These are phyloP conservation scores for Himalopsyche anomala DNA, from an alignment of 2,888 invertebrate genomes.

Conservation along the genomic window DNA sequence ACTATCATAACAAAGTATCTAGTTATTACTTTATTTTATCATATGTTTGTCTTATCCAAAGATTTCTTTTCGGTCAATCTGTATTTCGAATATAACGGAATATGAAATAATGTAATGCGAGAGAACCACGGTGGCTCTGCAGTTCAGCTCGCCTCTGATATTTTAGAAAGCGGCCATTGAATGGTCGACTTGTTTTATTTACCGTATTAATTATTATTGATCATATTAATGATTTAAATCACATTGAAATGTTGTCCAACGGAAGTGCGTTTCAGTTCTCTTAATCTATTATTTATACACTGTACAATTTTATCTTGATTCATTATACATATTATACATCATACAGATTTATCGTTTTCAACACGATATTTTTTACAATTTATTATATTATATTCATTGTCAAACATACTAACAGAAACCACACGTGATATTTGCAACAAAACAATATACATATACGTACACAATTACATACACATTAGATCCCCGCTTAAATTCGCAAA, in stretches of 20 bases:
- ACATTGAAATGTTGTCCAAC: constrained; percentile 14
- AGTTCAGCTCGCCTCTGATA: constrained; percentile 9
- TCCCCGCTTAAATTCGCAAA: no score
- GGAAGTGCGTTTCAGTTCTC: constrained; percentile 31
- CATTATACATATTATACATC: no score
- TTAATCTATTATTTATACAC: not conserved
- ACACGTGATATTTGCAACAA: no score
- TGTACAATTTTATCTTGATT: not conserved
- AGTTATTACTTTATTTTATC: no score
- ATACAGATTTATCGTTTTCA: no score
- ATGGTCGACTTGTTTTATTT: constrained; percentile 45
- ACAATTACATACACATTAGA: no score
- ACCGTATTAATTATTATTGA: constrained; percentile 49
- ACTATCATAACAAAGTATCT: no score
- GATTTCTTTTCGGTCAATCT: constrained; percentile 12
- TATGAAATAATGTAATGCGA: constrained; percentile 25
- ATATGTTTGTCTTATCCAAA: no score
- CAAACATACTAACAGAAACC: no score
- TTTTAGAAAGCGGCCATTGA: constrained; percentile 63
- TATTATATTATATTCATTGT: no score
- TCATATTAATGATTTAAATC: constrained; percentile 7
- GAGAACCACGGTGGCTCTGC: constrained; percentile 9
- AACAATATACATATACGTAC: no score
- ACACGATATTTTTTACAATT: no score
- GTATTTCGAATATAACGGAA: constrained; percentile 24